phyloP scores from a whole-genome alignment of 35 echinoderm and acorn worm genomes.

The Eucidaris tribuloides region DNA sequence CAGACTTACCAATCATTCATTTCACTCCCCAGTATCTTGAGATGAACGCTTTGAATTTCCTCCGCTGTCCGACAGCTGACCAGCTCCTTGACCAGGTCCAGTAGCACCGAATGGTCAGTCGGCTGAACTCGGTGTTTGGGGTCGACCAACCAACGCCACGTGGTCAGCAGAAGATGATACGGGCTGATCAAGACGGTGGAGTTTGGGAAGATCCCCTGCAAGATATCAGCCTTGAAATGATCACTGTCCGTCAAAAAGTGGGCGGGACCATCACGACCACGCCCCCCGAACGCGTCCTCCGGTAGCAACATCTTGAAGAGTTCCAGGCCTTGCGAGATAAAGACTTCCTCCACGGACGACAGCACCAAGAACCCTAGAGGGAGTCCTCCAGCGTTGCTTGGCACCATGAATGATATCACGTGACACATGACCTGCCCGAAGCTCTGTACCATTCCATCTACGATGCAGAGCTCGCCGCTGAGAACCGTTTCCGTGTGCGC shows the following conservation, averaged over 20 bases:
- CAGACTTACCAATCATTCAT: background rate
- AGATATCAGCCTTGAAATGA: slow-evolving; percentile 5
- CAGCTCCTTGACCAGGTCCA: background rate
- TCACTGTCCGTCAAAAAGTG: background rate
- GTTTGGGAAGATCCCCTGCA: slow-evolving; percentile 4
- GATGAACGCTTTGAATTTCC: background rate
- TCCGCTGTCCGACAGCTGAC: background rate
- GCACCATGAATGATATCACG: slow-evolving; percentile 18
- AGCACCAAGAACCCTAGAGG: slow-evolving; percentile 26
- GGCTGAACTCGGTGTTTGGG: background rate
- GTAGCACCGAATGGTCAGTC: background rate
- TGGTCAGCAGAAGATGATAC: background rate
- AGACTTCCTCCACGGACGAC: slow-evolving; percentile 22
- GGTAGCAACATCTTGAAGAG: slow-evolving; percentile 24
- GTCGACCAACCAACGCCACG: slow-evolving; percentile 8
- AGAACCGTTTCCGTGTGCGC: background rate
- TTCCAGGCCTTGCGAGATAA: slow-evolving; percentile 12
- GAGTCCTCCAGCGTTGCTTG: slow-evolving; percentile 1
- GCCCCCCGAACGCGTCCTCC: background rate
- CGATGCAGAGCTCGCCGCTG: background rate
- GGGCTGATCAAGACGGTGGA: background rate
- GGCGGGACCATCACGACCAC: background rate
- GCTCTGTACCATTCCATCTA: slow-evolving; percentile 7
- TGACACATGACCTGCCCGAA: slow-evolving; percentile 21
- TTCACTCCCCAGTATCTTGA: slow-evolving; percentile 9